Evolutionary conservation across 2,888 invertebrate genomes (phyloP).

Genomic region (Acronicta aceris): DNA sequence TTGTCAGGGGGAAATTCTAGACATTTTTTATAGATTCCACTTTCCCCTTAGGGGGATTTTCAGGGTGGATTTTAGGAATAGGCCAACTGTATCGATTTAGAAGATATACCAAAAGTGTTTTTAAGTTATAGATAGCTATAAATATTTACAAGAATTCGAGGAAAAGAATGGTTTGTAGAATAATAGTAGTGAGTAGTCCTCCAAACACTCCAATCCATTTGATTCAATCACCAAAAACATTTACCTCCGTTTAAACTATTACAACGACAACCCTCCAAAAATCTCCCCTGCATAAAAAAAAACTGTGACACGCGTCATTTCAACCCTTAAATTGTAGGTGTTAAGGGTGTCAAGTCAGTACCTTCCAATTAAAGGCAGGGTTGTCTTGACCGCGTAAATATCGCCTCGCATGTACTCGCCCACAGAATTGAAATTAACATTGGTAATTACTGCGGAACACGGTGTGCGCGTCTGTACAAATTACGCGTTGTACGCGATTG

Average conservation of each 20-base stretch:
- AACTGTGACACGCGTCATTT: constrained; percentile 24
- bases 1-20: too few relatives aligned
- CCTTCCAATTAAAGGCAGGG: constrained; percentile 38
- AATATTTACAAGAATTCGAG: too few relatives aligned
- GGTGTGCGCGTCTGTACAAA: constrained; percentile 34
- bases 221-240: constrained; percentile 11
- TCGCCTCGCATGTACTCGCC: constrained; percentile 56
- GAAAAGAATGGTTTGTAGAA: too few relatives aligned
- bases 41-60: too few relatives aligned
- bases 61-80: too few relatives aligned
- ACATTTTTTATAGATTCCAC: too few relatives aligned
- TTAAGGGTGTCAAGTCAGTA: constrained; percentile 37
- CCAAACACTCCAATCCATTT: too few relatives aligned
- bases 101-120: too few relatives aligned
- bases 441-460: constrained; percentile 41
- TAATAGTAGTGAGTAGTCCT: too few relatives aligned
- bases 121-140: too few relatives aligned
- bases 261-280: constrained; percentile 22
- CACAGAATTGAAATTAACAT: constrained; percentile 65
- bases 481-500: constrained; percentile 31
- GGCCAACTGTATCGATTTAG: too few relatives aligned
- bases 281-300: constrained; percentile 22
- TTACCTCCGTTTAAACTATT: constrained; percentile 20
- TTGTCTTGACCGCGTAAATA: constrained; percentile 49
- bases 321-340: constrained; percentile 43